Percentiles rank a stretch among this genome's conserved stretches.
phyloP scores from a whole-genome alignment of 2,113 vertebrate genomes.

The Lepus americanus region DNA sequence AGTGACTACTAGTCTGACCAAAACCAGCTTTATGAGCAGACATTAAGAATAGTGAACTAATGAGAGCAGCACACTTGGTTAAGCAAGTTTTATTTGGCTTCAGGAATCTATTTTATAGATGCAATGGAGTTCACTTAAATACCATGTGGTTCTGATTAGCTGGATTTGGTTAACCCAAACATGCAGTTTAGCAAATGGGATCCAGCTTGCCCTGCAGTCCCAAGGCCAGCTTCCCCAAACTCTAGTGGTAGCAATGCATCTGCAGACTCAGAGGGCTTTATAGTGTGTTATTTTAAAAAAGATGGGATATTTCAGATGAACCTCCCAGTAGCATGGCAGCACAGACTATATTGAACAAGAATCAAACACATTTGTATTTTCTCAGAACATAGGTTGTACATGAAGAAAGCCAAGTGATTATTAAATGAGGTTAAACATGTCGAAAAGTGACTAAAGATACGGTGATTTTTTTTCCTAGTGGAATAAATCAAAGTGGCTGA shows the following conservation, averaged over 20 bases:
- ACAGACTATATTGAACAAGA: not conserved
- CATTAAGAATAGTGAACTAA: slow-evolving; percentile 20
- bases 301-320: not conserved
- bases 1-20: slow-evolving; percentile 53
- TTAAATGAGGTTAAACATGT: not conserved
- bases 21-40: slow-evolving; percentile 50
- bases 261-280: not conserved
- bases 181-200: slow-evolving; percentile 56
- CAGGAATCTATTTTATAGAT: slow-evolving; percentile 57
- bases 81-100: slow-evolving; percentile 47
- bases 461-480: not conserved
- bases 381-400: not conserved
- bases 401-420: not conserved
- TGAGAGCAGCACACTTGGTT: slow-evolving; percentile 16
- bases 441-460: not conserved
- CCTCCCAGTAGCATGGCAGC: not conserved
- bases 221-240: slow-evolving; percentile 1
- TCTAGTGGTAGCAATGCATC: not conserved
- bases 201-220: slow-evolving; percentile 26
- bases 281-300: slow-evolving; percentile 4
- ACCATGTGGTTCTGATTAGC: slow-evolving; percentile 41
- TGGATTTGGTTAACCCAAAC: slow-evolving; percentile 68
- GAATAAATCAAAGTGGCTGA: not conserved
- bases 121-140: slow-evolving; percentile 26
- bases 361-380: slow-evolving; percentile 1